Conservation (phyloP, 2,888 invertebrate species). For the Oscheius sp. region DNA sequence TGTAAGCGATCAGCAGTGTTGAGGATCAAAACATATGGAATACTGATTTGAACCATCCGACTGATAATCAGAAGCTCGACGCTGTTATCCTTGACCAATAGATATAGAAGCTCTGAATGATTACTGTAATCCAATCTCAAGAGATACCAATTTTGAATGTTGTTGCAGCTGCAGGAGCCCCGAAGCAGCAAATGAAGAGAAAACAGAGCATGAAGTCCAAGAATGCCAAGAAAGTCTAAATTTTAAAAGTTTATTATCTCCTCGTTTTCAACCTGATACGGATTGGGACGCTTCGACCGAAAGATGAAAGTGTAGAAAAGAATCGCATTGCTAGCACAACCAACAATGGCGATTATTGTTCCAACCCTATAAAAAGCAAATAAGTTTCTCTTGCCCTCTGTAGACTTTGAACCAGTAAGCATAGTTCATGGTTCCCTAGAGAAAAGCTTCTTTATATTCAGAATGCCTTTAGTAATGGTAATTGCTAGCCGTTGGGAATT, state of each 20-base stretch:
- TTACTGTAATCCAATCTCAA: too few species aligned
- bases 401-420: neutral
- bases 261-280: slow-evolving; percentile 42
- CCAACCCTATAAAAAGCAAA: slow-evolving; percentile 45
- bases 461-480: too few species aligned
- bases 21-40: slow-evolving; percentile 60
- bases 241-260: too few species aligned
- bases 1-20: slow-evolving; percentile 51
- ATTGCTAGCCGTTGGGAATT: too few species aligned
- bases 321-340: slow-evolving; percentile 49
- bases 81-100: slow-evolving; percentile 42
- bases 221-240: slow-evolving; percentile 51
- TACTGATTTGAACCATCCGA: slow-evolving; percentile 48
- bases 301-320: slow-evolving; percentile 50
- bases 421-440: neutral
- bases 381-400: neutral
- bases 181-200: slow-evolving; percentile 49
- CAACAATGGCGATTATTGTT: slow-evolving; percentile 45
- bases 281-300: slow-evolving; percentile 35
- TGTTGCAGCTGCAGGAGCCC: slow-evolving; percentile 36
- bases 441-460: neutral
- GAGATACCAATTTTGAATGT: slow-evolving; percentile 22
- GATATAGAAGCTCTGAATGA: slow-evolving; percentile 40
- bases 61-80: slow-evolving; percentile 43
- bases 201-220: slow-evolving; percentile 56